Evolutionary conservation across 1,140 invertebrate genomes (phyloP).

Genomic region (Oryctes rhinoceros): DNA sequence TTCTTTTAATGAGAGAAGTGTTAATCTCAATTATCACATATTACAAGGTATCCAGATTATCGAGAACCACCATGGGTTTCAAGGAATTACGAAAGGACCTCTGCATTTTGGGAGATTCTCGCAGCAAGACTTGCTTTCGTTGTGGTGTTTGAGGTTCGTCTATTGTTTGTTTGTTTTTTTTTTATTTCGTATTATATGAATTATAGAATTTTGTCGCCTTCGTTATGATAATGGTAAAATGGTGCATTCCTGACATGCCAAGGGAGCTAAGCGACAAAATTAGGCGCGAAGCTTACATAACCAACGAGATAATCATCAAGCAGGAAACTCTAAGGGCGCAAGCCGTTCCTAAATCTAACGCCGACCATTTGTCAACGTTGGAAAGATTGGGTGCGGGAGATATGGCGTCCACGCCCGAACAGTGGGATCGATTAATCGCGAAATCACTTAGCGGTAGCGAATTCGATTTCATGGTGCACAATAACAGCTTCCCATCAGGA

Average conservation of each 20-base stretch:
- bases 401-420: conserved; percentile 54
- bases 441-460: conserved; percentile 69
- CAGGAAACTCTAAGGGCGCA: conserved; percentile 73
- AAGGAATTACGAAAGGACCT: conserved; percentile 74
- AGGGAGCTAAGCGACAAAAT: conserved; percentile 79
- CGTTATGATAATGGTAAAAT: conserved; percentile 83
- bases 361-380: neutral
- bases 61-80: conserved; percentile 74
- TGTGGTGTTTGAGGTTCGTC: conserved; percentile 87
- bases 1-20: neutral
- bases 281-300: conserved; percentile 84
- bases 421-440: conserved; percentile 65
- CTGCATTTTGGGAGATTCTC: conserved; percentile 91
- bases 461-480: conserved; percentile 70
- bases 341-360: neutral
- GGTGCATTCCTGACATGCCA: conserved; percentile 89
- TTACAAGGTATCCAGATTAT: conserved; percentile 83
- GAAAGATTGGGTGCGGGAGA: conserved; percentile 40
- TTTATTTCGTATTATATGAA: conserved; percentile 32
- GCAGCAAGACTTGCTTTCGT: conserved; percentile 90
- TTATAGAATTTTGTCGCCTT: conserved; percentile 83
- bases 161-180: no score
- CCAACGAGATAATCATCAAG: conserved; percentile 89
- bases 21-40: conserved; percentile 16
- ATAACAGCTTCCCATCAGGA: conserved; percentile 49